Evolutionary conservation across 2,797 vertebrate genomes (phyloP).

Genomic region (Neoniphon sammara): DNA sequence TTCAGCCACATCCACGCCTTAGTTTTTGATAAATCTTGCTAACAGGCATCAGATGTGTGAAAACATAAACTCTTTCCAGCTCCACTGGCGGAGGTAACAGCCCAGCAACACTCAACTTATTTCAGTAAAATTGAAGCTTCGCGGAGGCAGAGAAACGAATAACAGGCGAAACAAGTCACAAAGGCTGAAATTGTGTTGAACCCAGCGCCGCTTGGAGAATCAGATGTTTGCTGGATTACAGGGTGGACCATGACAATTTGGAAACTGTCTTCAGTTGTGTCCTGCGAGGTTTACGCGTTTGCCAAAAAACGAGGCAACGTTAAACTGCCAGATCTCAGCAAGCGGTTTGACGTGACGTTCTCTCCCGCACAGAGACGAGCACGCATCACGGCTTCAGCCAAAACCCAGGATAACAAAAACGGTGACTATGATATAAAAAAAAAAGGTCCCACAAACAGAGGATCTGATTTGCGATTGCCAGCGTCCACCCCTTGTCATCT

Average conservation of each 20-base stretch:
- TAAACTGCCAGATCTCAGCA: neutral
- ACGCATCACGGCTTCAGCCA: neutral
- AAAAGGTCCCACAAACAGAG: constrained; percentile 8
- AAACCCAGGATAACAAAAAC: constrained; percentile 21
- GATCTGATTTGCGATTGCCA: constrained; percentile 23
- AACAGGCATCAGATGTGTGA: neutral
- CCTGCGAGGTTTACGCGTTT: no score
- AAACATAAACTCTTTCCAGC: neutral
- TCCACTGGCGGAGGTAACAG: no score
- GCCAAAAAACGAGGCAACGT: neutral
- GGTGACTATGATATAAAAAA: neutral
- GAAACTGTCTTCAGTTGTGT: no score
- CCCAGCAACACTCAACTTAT: no score
- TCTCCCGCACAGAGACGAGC: neutral
- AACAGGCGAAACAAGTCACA: no score
- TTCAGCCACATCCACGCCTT: neutral
- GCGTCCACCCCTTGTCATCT: constrained; percentile 26
- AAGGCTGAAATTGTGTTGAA: no score
- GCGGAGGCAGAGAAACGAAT: no score
- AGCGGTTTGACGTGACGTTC: neutral
- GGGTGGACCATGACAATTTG: no score
- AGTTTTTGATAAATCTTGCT: neutral
- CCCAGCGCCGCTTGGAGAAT: no score
- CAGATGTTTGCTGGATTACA: no score
- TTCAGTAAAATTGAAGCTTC: no score